phyloP scores from a whole-genome alignment of 1,140 invertebrate species.

The Pygmarrhopalites habei region DNA sequence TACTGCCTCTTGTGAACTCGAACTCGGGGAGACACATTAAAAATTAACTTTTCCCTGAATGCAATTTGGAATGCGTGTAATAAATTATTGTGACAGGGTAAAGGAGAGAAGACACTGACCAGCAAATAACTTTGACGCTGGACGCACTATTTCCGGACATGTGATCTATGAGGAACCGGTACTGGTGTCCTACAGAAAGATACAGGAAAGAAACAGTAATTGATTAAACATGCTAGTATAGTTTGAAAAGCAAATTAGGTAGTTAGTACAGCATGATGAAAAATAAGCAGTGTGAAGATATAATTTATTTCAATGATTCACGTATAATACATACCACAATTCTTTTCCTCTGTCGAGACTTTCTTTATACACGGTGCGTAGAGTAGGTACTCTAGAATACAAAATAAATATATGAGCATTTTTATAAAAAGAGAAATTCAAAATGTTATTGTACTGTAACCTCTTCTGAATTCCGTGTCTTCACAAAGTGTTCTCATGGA shows the following conservation, averaged over 20 bases:
- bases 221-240: no score
- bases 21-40: no score
- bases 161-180: conserved; percentile 26
- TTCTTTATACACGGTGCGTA: conserved; percentile 32
- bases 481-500: conserved; percentile 35
- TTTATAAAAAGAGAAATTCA: neutral
- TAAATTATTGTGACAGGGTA: neutral
- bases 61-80: no score
- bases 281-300: no score
- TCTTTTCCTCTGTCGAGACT: conserved; percentile 21
- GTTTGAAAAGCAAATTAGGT: no score
- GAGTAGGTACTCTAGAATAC: conserved; percentile 4
- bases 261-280: no score
- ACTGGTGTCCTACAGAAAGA: no score
- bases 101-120: conserved; percentile 12
- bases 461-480: conserved; percentile 32
- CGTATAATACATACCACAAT: no score
- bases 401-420: no score
- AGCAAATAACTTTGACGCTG: conserved; percentile 27
- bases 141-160: conserved; percentile 17
- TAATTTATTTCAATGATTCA: no score
- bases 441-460: conserved; percentile 12
- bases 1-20: neutral
- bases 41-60: no score
- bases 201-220: no score